phyloP scores from a whole-genome alignment of 2,113 vertebrate species.

The Tauraco erythrolophus region DNA sequence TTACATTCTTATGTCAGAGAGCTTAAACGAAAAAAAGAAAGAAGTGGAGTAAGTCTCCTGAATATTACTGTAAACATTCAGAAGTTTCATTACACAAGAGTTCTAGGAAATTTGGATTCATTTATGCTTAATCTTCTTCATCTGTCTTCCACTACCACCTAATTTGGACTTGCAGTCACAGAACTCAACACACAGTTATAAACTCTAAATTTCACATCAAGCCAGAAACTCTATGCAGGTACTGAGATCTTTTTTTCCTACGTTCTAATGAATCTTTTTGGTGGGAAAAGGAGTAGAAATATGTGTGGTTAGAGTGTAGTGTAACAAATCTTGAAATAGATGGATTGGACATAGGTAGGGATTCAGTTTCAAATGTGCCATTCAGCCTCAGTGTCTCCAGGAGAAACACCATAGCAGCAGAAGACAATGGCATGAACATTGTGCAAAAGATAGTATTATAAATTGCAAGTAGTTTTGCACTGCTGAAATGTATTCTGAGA shows the following conservation, averaged over 20 bases:
- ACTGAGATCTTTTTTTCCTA: background rate
- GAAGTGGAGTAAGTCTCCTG: background rate
- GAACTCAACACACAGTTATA: background rate
- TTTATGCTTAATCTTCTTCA: background rate
- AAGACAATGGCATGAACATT: background rate
- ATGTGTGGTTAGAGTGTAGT: background rate
- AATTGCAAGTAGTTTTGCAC: background rate
- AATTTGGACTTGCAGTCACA: background rate
- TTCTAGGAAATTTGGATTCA: background rate
- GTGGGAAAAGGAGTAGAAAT: background rate
- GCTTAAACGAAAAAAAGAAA: background rate
- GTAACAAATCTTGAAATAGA: background rate
- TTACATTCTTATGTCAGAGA: background rate
- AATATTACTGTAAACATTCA: background rate
- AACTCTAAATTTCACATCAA: background rate
- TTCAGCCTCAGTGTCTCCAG: background rate
- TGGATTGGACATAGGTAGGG: background rate
- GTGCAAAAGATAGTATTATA: background rate
- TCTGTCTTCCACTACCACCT: background rate
- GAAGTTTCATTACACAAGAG: background rate
- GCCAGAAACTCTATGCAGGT: background rate
- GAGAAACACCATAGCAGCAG: background rate
- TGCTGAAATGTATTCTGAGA: background rate
- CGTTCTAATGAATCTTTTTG: rapidly evolving
- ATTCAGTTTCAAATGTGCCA: background rate